These are phyloP conservation scores for Sebastiscus tertius DNA, from an alignment of 2,797 vertebrate genomes.

Conservation along the genomic window DNA sequence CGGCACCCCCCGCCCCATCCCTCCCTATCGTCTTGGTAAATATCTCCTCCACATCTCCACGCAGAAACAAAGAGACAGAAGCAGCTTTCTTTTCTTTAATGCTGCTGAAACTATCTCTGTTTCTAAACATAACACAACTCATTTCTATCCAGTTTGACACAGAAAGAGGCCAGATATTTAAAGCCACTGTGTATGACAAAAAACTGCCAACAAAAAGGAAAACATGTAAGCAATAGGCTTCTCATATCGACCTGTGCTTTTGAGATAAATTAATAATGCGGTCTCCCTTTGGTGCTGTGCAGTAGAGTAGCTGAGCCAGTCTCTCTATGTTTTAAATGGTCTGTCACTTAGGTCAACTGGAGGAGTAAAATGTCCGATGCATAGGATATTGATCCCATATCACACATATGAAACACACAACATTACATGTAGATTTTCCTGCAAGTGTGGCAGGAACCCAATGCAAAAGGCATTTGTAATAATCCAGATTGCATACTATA, in stretches of 20 bases:
- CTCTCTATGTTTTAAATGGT: conserved; percentile 77
- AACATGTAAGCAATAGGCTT: conserved; percentile 68
- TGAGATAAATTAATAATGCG: conserved; percentile 80
- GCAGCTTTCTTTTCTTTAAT: conserved; percentile 30
- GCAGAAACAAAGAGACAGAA: conserved; percentile 66
- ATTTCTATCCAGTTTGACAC: neutral
- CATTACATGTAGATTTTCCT: conserved; percentile 57
- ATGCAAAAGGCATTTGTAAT: conserved; percentile 71
- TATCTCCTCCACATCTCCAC: conserved; percentile 71
- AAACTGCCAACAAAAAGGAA: conserved; percentile 61
- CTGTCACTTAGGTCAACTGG: conserved; percentile 77
- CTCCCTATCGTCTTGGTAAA: conserved; percentile 72
- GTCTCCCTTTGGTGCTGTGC: conserved; percentile 64
- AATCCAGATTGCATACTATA: conserved; percentile 18
- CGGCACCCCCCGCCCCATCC: conserved; percentile 23
- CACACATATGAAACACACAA: conserved; percentile 53
- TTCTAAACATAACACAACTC: conserved; percentile 1
- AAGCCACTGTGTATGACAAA: conserved; percentile 31
- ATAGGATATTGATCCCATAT: conserved; percentile 76
- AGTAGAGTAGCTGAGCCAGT: conserved; percentile 57
- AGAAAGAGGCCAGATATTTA: conserved; percentile 23
- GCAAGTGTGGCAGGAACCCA: conserved; percentile 50
- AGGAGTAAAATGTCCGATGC: conserved; percentile 74
- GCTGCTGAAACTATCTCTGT: conserved; percentile 9
- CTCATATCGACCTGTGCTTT: conserved; percentile 76